These are phyloP conservation scores for Momotus momota DNA, from an alignment of 2,797 vertebrate genomes.

Conservation along the genomic window DNA sequence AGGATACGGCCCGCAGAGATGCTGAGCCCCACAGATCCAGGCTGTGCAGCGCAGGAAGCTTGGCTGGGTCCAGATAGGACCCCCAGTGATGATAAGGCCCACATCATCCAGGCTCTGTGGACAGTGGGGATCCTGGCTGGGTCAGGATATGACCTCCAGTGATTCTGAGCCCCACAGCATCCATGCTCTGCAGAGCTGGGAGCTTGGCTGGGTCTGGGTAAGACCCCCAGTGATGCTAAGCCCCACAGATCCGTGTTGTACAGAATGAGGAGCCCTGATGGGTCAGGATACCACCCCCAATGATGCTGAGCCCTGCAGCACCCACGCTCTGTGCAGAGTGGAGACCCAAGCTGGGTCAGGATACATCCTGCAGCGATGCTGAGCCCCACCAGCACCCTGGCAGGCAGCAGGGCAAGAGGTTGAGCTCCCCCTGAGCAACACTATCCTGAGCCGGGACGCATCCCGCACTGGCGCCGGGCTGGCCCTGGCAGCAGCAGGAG, in stretches of 20 bases:
- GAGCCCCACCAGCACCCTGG: not conserved
- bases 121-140: fast-evolving
- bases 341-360: not conserved
- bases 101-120: too few relatives aligned
- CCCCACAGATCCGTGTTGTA: not conserved
- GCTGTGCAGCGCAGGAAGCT: not conserved
- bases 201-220: not conserved
- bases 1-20: fast-evolving
- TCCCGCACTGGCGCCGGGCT: not conserved
- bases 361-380: not conserved
- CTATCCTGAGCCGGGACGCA: not conserved
- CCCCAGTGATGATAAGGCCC: not conserved
- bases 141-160: fast-evolving
- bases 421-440: not conserved
- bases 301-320: not conserved
- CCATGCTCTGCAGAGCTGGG: not conserved
- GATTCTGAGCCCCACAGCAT: not conserved
- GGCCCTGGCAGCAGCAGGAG: not conserved
- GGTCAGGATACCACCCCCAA: fast-evolving
- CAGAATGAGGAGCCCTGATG: fast-evolving
- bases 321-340: not conserved
- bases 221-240: not conserved
- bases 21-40: not conserved
- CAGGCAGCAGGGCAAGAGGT: fast-evolving
- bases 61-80: fast-evolving